These are phyloP conservation scores for Aurelia aurita complex sp. Pacific DNA, from an alignment of 30 jellyfish, hydroid and myxozoan species.

Conservation along the genomic window DNA sequence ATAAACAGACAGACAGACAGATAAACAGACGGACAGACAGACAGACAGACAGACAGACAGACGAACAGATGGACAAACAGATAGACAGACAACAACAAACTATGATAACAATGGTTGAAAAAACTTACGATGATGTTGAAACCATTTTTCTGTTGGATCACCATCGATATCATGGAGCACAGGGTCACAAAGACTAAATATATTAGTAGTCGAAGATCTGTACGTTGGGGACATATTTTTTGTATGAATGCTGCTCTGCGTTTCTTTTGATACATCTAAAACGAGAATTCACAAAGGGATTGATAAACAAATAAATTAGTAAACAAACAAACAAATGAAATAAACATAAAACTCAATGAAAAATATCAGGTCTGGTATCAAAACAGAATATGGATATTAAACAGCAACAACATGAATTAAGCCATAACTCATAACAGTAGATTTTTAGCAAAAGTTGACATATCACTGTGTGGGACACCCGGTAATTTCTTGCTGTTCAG, in stretches of 20 bases:
- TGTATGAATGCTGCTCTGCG: constrained; percentile 43
- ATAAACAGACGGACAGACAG: too few relatives aligned
- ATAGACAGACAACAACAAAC: too few relatives aligned
- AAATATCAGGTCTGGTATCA: too few relatives aligned
- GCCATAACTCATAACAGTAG: too few relatives aligned
- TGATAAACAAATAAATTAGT: neutral
- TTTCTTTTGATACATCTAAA: constrained; percentile 85
- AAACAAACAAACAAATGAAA: neutral
- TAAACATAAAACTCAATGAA: neutral
- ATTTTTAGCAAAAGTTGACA: too few relatives aligned
- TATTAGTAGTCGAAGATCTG: constrained; percentile 78
- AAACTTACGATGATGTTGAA: constrained; percentile 81
- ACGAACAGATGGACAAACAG: too few relatives aligned
- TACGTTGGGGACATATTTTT: constrained; percentile 78
- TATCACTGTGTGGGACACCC: too few relatives aligned
- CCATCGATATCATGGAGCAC: constrained; percentile 52
- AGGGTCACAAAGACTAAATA: constrained; percentile 79
- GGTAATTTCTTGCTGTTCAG: too few relatives aligned
- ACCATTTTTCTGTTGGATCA: constrained; percentile 87
- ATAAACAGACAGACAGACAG: too few relatives aligned
- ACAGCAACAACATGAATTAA: too few relatives aligned
- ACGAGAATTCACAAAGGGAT: neutral
- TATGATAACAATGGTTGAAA: neutral
- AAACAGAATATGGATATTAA: too few relatives aligned
- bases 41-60: too few relatives aligned